Evolutionary conservation across 2,888 invertebrate genomes (phyloP).

Genomic region (Tuta absoluta): DNA sequence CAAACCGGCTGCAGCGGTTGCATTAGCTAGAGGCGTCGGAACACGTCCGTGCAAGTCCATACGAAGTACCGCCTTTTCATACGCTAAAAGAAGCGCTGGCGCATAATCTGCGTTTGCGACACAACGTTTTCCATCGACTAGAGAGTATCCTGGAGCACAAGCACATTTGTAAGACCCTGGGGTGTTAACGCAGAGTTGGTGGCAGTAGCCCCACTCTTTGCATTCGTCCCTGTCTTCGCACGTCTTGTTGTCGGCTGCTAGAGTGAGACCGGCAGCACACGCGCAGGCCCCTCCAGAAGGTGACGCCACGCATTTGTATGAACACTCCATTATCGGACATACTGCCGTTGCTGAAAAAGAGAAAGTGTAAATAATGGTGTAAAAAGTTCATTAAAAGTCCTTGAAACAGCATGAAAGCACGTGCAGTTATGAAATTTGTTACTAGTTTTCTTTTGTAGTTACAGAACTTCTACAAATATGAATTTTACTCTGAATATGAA

Average conservation of each 20-base stretch:
- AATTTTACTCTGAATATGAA: too few species aligned
- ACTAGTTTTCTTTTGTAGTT: too few species aligned
- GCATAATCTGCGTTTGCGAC: constrained; percentile 76
- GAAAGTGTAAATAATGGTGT: background rate
- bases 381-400: too few species aligned
- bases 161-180: constrained; percentile 91
- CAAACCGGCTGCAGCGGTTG: constrained; percentile 91
- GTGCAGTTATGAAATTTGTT: too few species aligned
- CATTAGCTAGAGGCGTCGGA: constrained; percentile 86
- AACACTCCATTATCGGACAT: constrained; percentile 93
- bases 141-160: constrained; percentile 89
- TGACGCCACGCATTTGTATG: constrained; percentile 95
- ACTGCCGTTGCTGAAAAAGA: constrained; percentile 85
- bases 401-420: too few species aligned
- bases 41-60: constrained; percentile 86
- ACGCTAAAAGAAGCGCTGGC: constrained; percentile 85
- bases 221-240: constrained; percentile 97
- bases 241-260: constrained; percentile 91
- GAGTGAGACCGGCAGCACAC: constrained; percentile 91
- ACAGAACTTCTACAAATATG: too few species aligned
- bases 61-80: constrained; percentile 86
- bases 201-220: constrained; percentile 95
- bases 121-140: constrained; percentile 81
- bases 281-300: constrained; percentile 94
- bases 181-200: constrained; percentile 95